Percentiles rank a stretch among this genome's conserved stretches.
Conservation (phyloP, 2,797 vertebrate species). For the Zalophus californianus region DNA sequence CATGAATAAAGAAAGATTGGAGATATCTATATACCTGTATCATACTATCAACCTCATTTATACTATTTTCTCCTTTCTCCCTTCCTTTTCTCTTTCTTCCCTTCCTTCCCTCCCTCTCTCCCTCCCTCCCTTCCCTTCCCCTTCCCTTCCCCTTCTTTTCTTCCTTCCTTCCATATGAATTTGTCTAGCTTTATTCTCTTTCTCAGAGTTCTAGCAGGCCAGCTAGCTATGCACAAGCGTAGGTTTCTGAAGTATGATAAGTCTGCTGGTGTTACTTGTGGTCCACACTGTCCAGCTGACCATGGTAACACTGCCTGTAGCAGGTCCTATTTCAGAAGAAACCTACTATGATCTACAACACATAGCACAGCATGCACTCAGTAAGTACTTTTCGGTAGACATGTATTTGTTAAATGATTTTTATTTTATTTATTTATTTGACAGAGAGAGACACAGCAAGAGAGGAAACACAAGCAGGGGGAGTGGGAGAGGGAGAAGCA, state of each 20-base stretch:
- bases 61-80: not conserved
- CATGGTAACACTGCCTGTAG: not conserved
- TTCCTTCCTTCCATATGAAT: not conserved
- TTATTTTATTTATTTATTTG: not conserved
- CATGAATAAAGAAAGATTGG: not conserved
- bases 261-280: not conserved
- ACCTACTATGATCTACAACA: not conserved
- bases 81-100: not conserved
- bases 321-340: not conserved
- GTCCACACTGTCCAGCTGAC: not conserved
- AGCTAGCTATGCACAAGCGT: fast-evolving
- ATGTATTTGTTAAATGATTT: constrained; percentile 1
- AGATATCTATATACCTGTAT: not conserved
- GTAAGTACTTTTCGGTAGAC: not conserved
- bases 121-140: not conserved
- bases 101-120: not conserved
- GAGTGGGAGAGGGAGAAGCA: no score
- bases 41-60: not conserved
- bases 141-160: no score
- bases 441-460: no score
- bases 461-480: no score
- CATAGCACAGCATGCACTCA: not conserved
- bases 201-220: not conserved
- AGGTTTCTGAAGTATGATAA: not conserved
- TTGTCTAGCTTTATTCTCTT: not conserved